Percentiles rank a stretch among this genome's conserved stretches.
Conservation (phyloP, 2,888 invertebrate species). For the Boloria selene region DNA sequence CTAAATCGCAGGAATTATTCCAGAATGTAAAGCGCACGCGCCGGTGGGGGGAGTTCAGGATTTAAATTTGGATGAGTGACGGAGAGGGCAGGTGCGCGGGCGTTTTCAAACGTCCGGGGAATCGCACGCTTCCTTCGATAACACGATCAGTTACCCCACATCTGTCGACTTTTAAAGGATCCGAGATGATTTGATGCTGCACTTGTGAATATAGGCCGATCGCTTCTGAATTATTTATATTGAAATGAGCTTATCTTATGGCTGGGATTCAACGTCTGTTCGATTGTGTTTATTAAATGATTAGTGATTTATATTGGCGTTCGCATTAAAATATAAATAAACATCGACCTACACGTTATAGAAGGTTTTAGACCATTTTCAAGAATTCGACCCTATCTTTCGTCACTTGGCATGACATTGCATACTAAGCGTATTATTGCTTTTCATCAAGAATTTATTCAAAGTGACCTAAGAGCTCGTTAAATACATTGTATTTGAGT, state of each 20-base stretch:
- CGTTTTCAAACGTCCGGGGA: constrained; percentile 67
- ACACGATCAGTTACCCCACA: constrained; percentile 53
- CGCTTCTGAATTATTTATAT: constrained; percentile 44
- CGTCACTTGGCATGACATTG: constrained; percentile 14
- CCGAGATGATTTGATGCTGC: constrained; percentile 29
- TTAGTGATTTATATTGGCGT: constrained; percentile 55
- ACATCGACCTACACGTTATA: constrained; percentile 36
- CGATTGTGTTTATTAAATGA: constrained; percentile 58
- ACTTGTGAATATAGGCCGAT: constrained; percentile 43
- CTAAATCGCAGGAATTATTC: constrained; percentile 81
- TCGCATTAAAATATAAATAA: constrained; percentile 48
- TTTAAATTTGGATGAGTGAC: constrained; percentile 83
- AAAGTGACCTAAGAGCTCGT: no score
- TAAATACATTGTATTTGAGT: no score
- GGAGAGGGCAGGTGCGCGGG: constrained; percentile 83
- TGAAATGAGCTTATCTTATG: constrained; percentile 58
- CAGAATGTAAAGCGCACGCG: constrained; percentile 76
- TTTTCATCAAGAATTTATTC: constrained; percentile 7
- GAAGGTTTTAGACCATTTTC: constrained; percentile 22
- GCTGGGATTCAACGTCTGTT: constrained; percentile 54
- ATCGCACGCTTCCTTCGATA: constrained; percentile 61
- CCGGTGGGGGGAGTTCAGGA: constrained; percentile 79
- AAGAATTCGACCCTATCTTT: constrained; percentile 30
- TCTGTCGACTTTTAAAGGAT: constrained; percentile 46
- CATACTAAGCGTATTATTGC: constrained; percentile 18